These are phyloP conservation scores for Vombatus ursinus DNA, from an alignment of 2,113 vertebrate genomes.

Conservation along the genomic window DNA sequence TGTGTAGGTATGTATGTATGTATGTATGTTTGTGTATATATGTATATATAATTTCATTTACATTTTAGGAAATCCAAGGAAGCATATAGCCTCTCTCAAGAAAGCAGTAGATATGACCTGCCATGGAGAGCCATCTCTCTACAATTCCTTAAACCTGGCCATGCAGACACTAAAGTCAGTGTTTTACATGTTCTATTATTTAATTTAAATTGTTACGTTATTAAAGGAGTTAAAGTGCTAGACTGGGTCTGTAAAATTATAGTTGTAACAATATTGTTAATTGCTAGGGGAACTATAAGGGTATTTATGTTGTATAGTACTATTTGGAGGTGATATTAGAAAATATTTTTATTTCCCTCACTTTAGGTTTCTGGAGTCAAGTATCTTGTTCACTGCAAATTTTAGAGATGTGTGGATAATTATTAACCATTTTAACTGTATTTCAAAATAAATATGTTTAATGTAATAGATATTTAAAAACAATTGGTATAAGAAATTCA, in stretches of 20 bases:
- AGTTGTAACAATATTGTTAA: conserved; percentile 20
- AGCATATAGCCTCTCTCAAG: conserved; percentile 91
- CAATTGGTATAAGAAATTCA: conserved; percentile 38
- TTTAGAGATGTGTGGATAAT: conserved; percentile 39
- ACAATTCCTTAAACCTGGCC: conserved; percentile 95
- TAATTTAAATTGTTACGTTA: conserved; percentile 15
- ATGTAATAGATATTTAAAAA: not conserved
- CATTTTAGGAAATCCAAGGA: conserved; percentile 92
- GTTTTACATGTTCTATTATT: conserved; percentile 42
- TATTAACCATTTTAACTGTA: not conserved
- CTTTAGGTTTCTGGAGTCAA: conserved; percentile 40
- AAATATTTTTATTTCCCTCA: conserved; percentile 37
- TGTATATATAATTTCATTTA: conserved; percentile 58
- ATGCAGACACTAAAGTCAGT: conserved; percentile 95
- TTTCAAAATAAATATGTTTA: conserved; percentile 16
- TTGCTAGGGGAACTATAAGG: conserved; percentile 14
- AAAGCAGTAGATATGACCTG: conserved; percentile 94
- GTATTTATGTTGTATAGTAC: conserved; percentile 35
- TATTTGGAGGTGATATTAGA: not conserved
- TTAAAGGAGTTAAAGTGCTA: conserved; percentile 43
- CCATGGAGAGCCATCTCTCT: conserved; percentile 95
- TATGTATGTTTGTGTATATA: conserved; percentile 2
- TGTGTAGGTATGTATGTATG: not conserved
- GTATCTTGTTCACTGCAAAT: not conserved
- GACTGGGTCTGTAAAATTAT: not conserved